phyloP scores from a whole-genome alignment of 2,113 vertebrate genomes.

The Embiotoca jacksoni region DNA sequence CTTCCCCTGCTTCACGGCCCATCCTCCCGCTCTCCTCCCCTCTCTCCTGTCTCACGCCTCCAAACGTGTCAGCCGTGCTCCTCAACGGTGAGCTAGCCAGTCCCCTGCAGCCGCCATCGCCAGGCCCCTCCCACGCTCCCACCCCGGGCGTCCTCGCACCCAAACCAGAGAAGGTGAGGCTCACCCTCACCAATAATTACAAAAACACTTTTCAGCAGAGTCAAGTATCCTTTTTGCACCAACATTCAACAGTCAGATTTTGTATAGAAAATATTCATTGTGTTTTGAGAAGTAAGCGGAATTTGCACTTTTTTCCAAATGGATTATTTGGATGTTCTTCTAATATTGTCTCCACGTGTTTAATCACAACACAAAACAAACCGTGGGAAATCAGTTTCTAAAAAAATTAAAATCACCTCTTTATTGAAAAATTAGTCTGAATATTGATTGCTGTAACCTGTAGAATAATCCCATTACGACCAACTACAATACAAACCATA shows the following conservation, averaged over 20 bases:
- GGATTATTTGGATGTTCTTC: slow-evolving; percentile 28
- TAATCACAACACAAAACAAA: slow-evolving; percentile 8
- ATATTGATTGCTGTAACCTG: neutral
- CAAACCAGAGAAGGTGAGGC: slow-evolving; percentile 93
- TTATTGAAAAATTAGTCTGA: neutral
- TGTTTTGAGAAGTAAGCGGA: neutral
- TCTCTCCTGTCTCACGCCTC: slow-evolving; percentile 92
- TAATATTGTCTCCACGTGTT: slow-evolving; percentile 19
- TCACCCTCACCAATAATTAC: neutral
- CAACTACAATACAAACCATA: too few relatives aligned
- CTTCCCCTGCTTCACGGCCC: slow-evolving; percentile 82
- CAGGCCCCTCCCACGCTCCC: slow-evolving; percentile 73
- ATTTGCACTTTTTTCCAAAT: slow-evolving; percentile 2
- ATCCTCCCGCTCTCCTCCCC: slow-evolving; percentile 87
- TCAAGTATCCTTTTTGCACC: too few relatives aligned
- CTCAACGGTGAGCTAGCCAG: slow-evolving; percentile 86
- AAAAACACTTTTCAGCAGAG: neutral
- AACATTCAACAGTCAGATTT: neutral
- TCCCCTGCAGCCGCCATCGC: slow-evolving; percentile 74
- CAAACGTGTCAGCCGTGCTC: slow-evolving; percentile 89
- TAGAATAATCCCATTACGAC: neutral
- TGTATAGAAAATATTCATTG: too few relatives aligned
- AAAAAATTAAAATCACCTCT: neutral
- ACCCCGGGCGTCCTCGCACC: slow-evolving; percentile 65
- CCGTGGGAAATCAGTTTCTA: neutral